Conservation (phyloP, 2,888 invertebrate genomes). For the Zaprionus lineosus region DNA sequence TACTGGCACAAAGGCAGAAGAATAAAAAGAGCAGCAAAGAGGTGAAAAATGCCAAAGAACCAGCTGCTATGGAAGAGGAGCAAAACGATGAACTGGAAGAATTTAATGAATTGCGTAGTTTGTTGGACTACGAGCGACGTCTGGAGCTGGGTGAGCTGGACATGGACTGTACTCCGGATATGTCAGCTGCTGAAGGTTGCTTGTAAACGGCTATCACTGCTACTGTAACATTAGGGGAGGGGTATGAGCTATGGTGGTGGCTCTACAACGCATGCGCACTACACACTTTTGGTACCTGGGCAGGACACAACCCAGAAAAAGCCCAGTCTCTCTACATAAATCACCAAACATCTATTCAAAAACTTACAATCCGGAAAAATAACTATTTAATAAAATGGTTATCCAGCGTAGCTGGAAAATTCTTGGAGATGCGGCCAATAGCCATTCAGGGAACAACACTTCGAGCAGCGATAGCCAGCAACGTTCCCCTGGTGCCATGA, state of each 20-base stretch:
- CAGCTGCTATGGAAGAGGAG: conserved; percentile 30
- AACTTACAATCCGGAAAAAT: not conserved
- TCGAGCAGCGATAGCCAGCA: conserved; percentile 39
- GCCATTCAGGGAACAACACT: conserved; percentile 43
- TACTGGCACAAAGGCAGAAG: conserved; percentile 45
- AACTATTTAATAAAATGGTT: conserved; percentile 70
- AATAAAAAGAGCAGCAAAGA: conserved; percentile 9
- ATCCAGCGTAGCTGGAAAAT: conserved; percentile 83
- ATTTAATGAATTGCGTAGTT: conserved; percentile 38
- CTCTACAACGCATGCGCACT: conserved; percentile 40
- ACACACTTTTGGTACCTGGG: conserved; percentile 36
- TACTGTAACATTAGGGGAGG: conserved; percentile 1
- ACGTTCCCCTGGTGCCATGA: conserved; percentile 74
- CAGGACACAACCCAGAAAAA: conserved; percentile 41
- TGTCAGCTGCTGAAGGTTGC: conserved; percentile 29
- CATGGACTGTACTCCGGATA: conserved; percentile 48
- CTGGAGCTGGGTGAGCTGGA: conserved; percentile 67
- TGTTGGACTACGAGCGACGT: conserved; percentile 60
- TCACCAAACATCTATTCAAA: conserved; percentile 27
- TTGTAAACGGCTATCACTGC: conserved; percentile 30
- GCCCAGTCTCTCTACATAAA: conserved; percentile 9
- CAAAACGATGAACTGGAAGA: conserved; percentile 48
- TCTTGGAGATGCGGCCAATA: conserved; percentile 72
- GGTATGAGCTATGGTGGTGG: conserved; percentile 42
- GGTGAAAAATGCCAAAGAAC: not conserved